Conservation (phyloP, 2,888 invertebrate genomes). For the Cepaea hortensis region DNA sequence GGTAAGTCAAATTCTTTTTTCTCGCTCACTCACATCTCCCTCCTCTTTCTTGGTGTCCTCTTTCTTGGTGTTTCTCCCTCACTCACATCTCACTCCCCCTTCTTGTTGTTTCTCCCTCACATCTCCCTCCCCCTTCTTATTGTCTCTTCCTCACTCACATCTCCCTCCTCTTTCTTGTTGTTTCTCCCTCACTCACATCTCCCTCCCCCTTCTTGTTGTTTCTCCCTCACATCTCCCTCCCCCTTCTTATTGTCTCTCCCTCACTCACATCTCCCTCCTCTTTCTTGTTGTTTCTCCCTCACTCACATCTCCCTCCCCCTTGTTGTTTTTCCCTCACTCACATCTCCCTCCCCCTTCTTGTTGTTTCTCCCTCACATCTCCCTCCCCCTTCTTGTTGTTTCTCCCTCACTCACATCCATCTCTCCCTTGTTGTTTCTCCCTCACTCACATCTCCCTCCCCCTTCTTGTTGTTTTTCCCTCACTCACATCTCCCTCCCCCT, state of each 20-base stretch:
- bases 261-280: no score
- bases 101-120: not conserved
- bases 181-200: not conserved
- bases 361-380: not conserved
- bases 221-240: no score
- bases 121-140: not conserved
- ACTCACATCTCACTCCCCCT: not conserved
- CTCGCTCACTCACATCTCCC: conserved; percentile 6
- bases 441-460: no score
- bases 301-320: no score
- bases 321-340: not conserved
- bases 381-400: no score
- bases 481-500: no score
- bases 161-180: not conserved
- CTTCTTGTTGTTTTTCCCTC: no score
- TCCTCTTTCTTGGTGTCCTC: not conserved
- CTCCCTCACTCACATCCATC: no score
- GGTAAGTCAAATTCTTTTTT: conserved; percentile 67
- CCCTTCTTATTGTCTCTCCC: no score
- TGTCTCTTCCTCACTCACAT: not conserved
- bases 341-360: not conserved
- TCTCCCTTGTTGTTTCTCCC: no score
- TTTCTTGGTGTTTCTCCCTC: not conserved
- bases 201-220: no score
- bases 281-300: no score